A percentile compares a stretch with the other conserved stretches of the same genome.
Conservation (phyloP, 1,140 invertebrate genomes). For the Scaptomyza pallida region DNA sequence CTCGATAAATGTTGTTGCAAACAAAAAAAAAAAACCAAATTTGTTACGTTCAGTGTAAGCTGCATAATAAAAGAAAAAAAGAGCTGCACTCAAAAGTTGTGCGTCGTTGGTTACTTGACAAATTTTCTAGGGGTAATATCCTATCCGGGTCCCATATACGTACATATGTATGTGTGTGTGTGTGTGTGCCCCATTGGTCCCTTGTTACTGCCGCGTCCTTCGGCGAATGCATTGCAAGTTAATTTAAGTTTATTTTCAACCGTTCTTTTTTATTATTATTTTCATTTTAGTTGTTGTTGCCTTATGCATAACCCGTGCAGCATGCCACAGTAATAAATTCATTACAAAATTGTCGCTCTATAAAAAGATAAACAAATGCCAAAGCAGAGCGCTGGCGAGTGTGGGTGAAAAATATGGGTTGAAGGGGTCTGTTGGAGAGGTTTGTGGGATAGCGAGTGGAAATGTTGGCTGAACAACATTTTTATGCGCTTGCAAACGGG, state of each 20-base stretch:
- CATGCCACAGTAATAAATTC: constrained; percentile 72
- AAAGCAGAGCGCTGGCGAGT: constrained; percentile 26
- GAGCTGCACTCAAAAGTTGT: constrained; percentile 39
- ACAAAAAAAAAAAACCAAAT: constrained; percentile 21
- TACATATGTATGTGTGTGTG: not conserved
- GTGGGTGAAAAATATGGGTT: not conserved
- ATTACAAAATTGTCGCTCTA: constrained; percentile 78
- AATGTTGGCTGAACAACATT: constrained; percentile 61
- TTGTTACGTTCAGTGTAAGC: constrained; percentile 28
- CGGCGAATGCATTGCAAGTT: constrained; percentile 58
- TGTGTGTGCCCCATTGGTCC: not conserved
- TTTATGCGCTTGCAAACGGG: constrained; percentile 74
- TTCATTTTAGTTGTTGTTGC: constrained; percentile 31
- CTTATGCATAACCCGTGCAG: constrained; percentile 66
- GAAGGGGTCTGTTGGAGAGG: too few relatives aligned
- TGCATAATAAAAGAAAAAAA: constrained; percentile 13
- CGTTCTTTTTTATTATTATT: constrained; percentile 16
- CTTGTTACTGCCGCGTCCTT: constrained; percentile 20
- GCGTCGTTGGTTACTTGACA: constrained; percentile 52
- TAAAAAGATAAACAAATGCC: constrained; percentile 78
- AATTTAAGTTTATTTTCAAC: constrained; percentile 78
- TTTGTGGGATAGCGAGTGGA: constrained; percentile 13
- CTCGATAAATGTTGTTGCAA: not conserved
- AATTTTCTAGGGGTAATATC: constrained; percentile 52
- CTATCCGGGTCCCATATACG: constrained; percentile 2